These are phyloP conservation scores for Meteorus cinctellus DNA, from an alignment of 2,888 invertebrate genomes.

Conservation along the genomic window DNA sequence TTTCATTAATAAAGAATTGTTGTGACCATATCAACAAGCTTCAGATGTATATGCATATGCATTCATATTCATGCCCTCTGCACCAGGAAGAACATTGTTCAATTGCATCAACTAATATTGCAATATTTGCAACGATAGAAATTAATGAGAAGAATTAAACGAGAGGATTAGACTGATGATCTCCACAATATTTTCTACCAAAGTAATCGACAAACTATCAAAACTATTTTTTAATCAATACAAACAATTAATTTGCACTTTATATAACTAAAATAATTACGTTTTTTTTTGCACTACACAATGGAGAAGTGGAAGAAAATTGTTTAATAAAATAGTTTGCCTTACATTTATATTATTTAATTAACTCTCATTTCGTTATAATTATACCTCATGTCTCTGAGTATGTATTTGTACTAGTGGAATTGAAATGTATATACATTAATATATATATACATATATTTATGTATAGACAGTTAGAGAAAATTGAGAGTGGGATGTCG, in stretches of 20 bases:
- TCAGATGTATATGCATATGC: conserved; percentile 10
- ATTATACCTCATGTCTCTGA: background rate
- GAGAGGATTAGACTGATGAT: too few relatives aligned
- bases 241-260: too few relatives aligned
- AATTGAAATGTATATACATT: conserved; percentile 10
- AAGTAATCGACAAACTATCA: too few relatives aligned
- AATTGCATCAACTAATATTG: background rate
- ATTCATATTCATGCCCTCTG: background rate
- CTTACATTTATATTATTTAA: too few relatives aligned
- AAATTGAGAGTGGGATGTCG: conserved; percentile 18
- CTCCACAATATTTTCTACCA: too few relatives aligned
- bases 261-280: too few relatives aligned
- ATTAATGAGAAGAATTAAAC: too few relatives aligned
- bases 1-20: conserved; percentile 50
- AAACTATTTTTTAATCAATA: too few relatives aligned
- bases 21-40: conserved; percentile 35
- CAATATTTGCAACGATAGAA: background rate
- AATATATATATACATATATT: background rate
- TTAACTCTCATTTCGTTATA: too few relatives aligned
- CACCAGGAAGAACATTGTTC: background rate
- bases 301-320: too few relatives aligned
- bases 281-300: too few relatives aligned
- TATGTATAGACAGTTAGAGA: conserved; percentile 14
- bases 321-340: too few relatives aligned
- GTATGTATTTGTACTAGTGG: background rate